phyloP scores from a whole-genome alignment of 2,113 vertebrate genomes.

The Beaufortia kweichowensis region DNA sequence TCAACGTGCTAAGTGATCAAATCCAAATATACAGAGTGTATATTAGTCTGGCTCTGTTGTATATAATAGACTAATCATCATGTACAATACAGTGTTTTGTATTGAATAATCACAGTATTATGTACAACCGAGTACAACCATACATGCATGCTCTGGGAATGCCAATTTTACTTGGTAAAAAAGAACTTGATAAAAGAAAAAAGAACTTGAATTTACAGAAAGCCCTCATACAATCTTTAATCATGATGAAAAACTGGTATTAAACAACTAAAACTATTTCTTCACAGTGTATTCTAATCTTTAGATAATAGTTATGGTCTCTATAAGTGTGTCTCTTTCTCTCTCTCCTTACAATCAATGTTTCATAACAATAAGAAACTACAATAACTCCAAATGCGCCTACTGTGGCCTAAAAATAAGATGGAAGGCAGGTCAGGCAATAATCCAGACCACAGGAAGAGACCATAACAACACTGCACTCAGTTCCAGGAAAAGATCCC shows the following conservation, averaged over 20 bases:
- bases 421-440: conserved; percentile 36
- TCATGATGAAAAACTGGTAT: conserved; percentile 33
- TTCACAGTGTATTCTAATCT: background rate
- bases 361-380: conserved; percentile 59
- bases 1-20: background rate
- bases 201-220: conserved; percentile 33
- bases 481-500: conserved; percentile 9
- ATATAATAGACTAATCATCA: too few species aligned
- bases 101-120: too few species aligned
- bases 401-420: conserved; percentile 36
- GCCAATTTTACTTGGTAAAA: background rate
- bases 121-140: background rate
- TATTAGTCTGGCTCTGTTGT: background rate
- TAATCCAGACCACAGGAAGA: conserved; percentile 24
- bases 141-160: background rate
- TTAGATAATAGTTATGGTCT: conserved; percentile 43
- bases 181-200: background rate
- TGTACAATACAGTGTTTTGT: too few species aligned
- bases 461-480: conserved; percentile 28
- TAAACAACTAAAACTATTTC: conserved; percentile 52
- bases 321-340: conserved; percentile 38
- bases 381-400: conserved; percentile 34
- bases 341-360: conserved; percentile 20
- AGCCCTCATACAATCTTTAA: conserved; percentile 32
- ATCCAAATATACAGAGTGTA: background rate